Percentiles rank a stretch among this genome's conserved stretches.
Conservation (phyloP, 1,140 invertebrate species). For the Manduca sexta region DNA sequence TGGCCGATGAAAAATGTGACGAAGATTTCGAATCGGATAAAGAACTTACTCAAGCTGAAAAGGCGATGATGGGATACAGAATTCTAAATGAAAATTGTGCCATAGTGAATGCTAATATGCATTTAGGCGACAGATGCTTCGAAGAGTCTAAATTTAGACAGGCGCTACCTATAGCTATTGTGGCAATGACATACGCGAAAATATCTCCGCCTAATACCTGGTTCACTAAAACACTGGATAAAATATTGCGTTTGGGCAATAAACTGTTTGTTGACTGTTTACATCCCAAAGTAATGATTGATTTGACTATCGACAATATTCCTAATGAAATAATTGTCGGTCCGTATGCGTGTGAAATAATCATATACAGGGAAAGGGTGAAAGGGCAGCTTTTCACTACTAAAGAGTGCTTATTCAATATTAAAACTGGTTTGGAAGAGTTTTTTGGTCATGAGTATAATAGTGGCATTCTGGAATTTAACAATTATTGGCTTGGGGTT, state of each 20-base stretch:
- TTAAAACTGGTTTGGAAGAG: slow-evolving; percentile 50
- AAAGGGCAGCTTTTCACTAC: slow-evolving; percentile 68
- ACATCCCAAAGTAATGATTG: slow-evolving; percentile 57
- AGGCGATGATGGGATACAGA: slow-evolving; percentile 67
- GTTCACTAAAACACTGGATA: slow-evolving; percentile 72
- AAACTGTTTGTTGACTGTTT: slow-evolving; percentile 65
- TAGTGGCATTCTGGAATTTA: slow-evolving; percentile 68
- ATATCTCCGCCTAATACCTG: slow-evolving; percentile 73
- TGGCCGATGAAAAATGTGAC: slow-evolving; percentile 57
- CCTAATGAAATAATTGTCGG: slow-evolving; percentile 72
- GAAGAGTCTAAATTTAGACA: slow-evolving; percentile 71
- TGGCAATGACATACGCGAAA: slow-evolving; percentile 72
- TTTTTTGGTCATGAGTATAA: slow-evolving; percentile 67
- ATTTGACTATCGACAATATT: slow-evolving; percentile 68
- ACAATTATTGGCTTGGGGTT: slow-evolving; percentile 61
- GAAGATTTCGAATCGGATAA: slow-evolving; percentile 66
- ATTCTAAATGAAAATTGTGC: slow-evolving; percentile 71
- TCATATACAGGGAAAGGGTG: slow-evolving; percentile 67
- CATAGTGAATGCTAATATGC: slow-evolving; percentile 71
- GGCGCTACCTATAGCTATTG: slow-evolving; percentile 64
- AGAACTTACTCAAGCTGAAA: slow-evolving; percentile 58
- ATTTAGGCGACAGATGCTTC: slow-evolving; percentile 72
- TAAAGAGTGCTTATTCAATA: slow-evolving; percentile 64
- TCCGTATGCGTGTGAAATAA: slow-evolving; percentile 72
- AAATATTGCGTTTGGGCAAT: slow-evolving; percentile 71